These are phyloP conservation scores for Hylaeus anthracinus DNA, from an alignment of 1,140 invertebrate species.

Conservation along the genomic window DNA sequence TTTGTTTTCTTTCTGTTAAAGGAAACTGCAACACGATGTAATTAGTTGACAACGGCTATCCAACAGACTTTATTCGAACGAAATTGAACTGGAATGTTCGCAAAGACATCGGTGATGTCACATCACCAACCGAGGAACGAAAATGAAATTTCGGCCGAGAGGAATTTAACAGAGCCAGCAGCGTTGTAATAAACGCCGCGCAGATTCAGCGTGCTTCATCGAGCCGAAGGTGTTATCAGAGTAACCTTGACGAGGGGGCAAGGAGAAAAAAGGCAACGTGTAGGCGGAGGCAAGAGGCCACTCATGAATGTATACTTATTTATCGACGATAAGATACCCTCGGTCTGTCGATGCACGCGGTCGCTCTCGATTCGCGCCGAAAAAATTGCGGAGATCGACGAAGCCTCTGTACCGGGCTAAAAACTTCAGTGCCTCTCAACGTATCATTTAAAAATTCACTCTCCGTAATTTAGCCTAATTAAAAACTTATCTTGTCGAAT, in stretches of 20 bases:
- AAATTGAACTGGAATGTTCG: no score
- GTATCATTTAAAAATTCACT: no score
- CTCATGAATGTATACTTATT: constrained; percentile 54
- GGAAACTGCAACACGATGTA: no score
- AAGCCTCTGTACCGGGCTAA: no score
- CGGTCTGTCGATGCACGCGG: constrained; percentile 17
- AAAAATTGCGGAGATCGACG: not conserved
- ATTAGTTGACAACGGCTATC: no score
- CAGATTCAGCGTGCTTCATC: constrained; percentile 14
- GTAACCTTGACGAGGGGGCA: constrained; percentile 49
- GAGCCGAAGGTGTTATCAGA: constrained; percentile 54
- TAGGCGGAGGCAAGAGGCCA: constrained; percentile 31
- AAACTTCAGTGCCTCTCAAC: no score
- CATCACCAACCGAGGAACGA: no score
- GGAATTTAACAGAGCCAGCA: not conserved
- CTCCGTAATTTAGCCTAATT: no score
- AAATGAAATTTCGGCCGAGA: not conserved
- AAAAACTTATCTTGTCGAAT: no score
- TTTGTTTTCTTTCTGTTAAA: no score
- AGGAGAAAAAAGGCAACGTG: constrained; percentile 36
- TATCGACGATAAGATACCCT: constrained; percentile 64
- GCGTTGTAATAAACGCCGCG: not conserved
- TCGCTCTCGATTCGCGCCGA: not conserved
- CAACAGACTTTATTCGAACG: no score
- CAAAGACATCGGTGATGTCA: no score